phyloP scores from a whole-genome alignment of 2,888 invertebrate species.

The Pyralis farinalis region DNA sequence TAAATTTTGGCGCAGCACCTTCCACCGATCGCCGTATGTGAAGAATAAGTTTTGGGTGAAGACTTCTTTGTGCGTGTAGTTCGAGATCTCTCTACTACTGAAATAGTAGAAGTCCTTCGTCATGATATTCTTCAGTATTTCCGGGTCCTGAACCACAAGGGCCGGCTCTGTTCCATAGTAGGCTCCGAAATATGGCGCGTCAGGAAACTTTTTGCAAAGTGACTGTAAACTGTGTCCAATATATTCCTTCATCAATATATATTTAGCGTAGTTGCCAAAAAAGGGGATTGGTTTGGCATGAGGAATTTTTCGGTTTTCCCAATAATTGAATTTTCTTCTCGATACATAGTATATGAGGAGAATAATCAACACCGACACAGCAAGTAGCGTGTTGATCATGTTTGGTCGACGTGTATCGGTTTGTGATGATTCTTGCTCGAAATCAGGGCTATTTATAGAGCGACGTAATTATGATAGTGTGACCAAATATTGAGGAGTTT shows the following conservation, averaged over 20 bases:
- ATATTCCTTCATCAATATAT: constrained; percentile 37
- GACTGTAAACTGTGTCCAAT: constrained; percentile 27
- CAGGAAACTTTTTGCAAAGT: constrained; percentile 42
- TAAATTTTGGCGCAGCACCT: constrained; percentile 51
- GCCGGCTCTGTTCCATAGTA: constrained; percentile 55
- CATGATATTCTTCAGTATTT: constrained; percentile 43
- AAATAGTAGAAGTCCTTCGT: constrained; percentile 58
- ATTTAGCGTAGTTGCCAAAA: constrained; percentile 48
- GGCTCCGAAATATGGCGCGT: constrained; percentile 46
- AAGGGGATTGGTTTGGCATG: constrained; percentile 33
- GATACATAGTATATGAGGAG: constrained; percentile 23
- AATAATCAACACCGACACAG: neutral
- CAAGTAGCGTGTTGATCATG: constrained; percentile 8
- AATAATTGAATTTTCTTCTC: constrained; percentile 36
- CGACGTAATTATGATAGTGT: no score
- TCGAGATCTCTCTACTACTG: constrained; percentile 44
- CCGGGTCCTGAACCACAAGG: constrained; percentile 47
- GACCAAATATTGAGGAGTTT: no score
- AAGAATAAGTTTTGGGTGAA: constrained; percentile 42
- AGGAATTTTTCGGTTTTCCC: constrained; percentile 44
- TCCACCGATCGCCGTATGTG: constrained; percentile 52
- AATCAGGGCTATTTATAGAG: no score
- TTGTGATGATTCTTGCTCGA: no score
- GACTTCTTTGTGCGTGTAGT: constrained; percentile 38
- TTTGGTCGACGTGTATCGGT: neutral